Base-by-base conservation (phyloP, 2,113 vertebrate species). In the Oncorhynchus mykiss region DNA sequence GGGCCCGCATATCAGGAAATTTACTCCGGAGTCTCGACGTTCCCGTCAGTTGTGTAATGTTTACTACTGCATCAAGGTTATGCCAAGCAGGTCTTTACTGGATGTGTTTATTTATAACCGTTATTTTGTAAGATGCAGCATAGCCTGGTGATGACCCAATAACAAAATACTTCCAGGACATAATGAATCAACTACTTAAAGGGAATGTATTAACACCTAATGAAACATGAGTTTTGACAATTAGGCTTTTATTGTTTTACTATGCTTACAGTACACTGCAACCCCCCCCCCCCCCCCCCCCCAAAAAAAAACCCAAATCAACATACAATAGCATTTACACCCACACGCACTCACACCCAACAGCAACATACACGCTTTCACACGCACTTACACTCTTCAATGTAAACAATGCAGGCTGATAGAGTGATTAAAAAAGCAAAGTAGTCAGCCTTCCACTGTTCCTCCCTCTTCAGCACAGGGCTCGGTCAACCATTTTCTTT, bases 351-450 rank as follows among this genome's bases (percentile, higher is more conserved):
- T 78, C 74, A 78, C 79, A 74, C 86, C 74, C 86, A 79, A 62
- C 59, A 22, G 9, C 7, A n/a, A 72, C 60, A 34, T 70, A 67
- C 76, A n/a, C 51, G 27, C 74, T 54, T 72, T 16, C 75, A 49
- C 74, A 68, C 81, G 66, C 76, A 25, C 84, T 45, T 82, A 0
- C 85, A 77, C 77, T 76, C 79, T 2, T 85, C 72, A 87, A 88
- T 93, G 93, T 93, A 94, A 93, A 94, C 93, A 93, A 89, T 87
- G 90, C 91, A 92, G 89, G 88, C 86, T 90, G 86, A 82, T 90
- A 92, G 89, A 90, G 88, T 90, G 78, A 89, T 90, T 91, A 89
- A 92, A 62, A 93, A 93, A 92, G 83, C 78, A 91, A 86, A 82
- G 87, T 88, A 84, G 84, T 89, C 39, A 45, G 2, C 39, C n/a